phyloP scores from a whole-genome alignment of 2,888 invertebrate species.

The Rosalia funebris region DNA sequence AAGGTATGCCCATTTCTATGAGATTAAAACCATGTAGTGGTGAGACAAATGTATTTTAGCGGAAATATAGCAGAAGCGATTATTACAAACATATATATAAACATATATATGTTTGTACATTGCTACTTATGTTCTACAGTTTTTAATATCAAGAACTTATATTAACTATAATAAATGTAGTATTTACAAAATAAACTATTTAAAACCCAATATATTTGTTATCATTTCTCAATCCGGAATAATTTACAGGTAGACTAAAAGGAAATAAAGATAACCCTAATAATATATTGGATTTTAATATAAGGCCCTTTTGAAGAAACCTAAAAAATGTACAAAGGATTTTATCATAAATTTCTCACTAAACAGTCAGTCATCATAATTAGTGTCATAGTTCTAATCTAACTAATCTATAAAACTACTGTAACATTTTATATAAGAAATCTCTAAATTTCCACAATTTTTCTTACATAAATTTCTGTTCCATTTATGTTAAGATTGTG shows the following conservation, averaged over 20 bases:
- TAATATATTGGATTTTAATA: not conserved
- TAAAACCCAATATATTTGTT: not conserved
- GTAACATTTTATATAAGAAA: no score
- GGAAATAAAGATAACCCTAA: not conserved
- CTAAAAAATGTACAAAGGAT: no score
- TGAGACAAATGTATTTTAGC: not conserved
- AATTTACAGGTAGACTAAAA: no score
- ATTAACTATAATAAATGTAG: conserved; percentile 9
- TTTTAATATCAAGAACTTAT: conserved; percentile 18
- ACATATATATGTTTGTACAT: conserved; percentile 20
- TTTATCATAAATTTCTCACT: no score
- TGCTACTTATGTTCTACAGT: conserved; percentile 22
- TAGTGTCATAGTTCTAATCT: no score
- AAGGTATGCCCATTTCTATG: conserved; percentile 2
- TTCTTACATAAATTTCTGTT: no score
- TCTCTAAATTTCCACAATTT: no score
- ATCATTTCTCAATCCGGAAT: no score
- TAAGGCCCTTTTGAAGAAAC: no score
- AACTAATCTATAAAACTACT: no score
- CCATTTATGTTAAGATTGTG: no score
- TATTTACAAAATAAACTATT: conserved; percentile 13
- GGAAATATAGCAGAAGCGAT: conserved; percentile 5
- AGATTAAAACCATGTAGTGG: not conserved
- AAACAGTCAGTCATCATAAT: no score
- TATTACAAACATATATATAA: conserved; percentile 6